Conservation (phyloP, 2,113 vertebrate genomes). For the Hydrolagus affinis region DNA sequence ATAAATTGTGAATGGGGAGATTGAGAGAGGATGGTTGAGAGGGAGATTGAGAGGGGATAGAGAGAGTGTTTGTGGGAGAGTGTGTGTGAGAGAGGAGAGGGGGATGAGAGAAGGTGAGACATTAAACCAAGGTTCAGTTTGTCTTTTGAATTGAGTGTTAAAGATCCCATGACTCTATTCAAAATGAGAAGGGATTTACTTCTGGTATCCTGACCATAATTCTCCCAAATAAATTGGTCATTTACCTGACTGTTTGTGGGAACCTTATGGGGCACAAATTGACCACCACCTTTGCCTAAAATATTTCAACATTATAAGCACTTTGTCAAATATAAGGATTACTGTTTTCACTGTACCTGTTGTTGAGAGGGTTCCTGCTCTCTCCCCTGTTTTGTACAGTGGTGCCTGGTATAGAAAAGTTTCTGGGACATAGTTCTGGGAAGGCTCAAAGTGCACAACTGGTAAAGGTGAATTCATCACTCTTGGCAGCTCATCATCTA, state of each 20-base stretch:
- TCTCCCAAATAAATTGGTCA: neutral
- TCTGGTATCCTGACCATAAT: neutral
- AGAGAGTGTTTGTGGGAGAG: no score
- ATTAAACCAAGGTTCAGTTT: no score
- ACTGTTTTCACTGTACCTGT: constrained; percentile 50
- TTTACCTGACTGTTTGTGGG: neutral
- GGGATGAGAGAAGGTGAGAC: no score
- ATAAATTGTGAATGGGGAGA: no score
- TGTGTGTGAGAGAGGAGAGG: no score
- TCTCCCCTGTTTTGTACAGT: constrained; percentile 66
- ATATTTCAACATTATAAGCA: neutral
- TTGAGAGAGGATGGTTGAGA: no score
- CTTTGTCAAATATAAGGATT: no score
- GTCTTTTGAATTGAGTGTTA: no score
- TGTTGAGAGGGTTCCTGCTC: constrained; percentile 64
- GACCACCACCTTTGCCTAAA: no score
- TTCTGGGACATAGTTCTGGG: constrained; percentile 55
- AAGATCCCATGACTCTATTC: no score
- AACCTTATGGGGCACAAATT: neutral
- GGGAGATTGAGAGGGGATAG: no score
- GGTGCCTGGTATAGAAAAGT: constrained; percentile 55
- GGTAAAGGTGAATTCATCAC: constrained; percentile 63
- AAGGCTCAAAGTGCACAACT: constrained; percentile 63
- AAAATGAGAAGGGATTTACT: no score
- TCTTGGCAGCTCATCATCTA: constrained; percentile 55